Base-by-base conservation (phyloP, 2,113 vertebrate genomes). In the Alouatta palliata region DNA sequence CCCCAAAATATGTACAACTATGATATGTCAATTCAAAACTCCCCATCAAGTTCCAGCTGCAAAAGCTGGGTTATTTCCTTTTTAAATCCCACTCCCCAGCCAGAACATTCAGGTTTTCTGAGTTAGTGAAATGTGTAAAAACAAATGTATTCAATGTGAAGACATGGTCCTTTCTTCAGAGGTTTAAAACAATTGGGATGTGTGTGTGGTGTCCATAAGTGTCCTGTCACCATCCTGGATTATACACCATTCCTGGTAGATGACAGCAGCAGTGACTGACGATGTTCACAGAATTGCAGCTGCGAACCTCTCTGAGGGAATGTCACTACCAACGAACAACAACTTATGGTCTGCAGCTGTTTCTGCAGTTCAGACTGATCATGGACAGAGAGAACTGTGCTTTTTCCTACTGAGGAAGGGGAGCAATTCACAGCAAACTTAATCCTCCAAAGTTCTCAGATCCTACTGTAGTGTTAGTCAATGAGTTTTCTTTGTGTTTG, bases 401-500 rank as follows among this genome's bases (percentile, higher is more conserved):
- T 92, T n/a, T 70, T 70, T 37, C 61, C 43, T 25, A 8, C 23
- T 56, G 68, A 85, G 87, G 25, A 52, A 93, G 30, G 23, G 40
- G 23, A 90, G 14, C 23, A 70, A 56, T 54, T 56, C 37, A n/a
- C 37, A 85, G 23, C n/a, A 58, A 87, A 82, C n/a, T 14, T 35
- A 87, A 81, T 96, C 8, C 71, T 70, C 35, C 11, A 37, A 56
- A 17, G 17, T 79, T 93, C 54, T 91, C n/a, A 86, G 52, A 77
- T 61, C 81, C 35, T 40, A 64, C 37, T 90, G 54, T 16, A 85
- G 45, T 81, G n/a, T 68, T 61, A 75, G 23, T 23, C 75, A 56
- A 37, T 92, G 77, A 91, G 32, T 61, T 89, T 88, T 81, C 56
- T 94, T 70, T 95, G 83, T 64, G 27, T 49, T 56, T 71, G 27